phyloP scores from a whole-genome alignment of 2,888 invertebrate species.

The Mycogona germanica region DNA sequence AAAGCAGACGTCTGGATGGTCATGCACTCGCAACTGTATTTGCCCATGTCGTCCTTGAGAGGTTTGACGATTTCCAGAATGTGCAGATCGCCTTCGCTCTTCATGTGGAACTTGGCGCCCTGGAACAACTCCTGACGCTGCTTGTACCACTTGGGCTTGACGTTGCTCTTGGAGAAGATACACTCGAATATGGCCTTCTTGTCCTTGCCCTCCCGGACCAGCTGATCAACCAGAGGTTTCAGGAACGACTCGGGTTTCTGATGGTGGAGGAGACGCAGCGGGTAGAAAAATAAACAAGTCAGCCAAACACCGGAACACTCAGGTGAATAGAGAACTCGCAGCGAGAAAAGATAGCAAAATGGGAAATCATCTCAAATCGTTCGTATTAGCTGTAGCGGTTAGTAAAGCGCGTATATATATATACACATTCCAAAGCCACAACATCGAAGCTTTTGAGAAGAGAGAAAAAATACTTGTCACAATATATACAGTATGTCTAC shows the following conservation, averaged over 20 bases:
- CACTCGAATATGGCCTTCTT: slow-evolving; percentile 88
- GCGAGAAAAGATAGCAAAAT: no score
- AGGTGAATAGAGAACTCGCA: no score
- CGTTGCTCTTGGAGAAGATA: slow-evolving; percentile 91
- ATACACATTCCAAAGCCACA: no score
- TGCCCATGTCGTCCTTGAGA: slow-evolving; percentile 92
- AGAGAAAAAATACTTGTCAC: no score
- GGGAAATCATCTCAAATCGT: no score
- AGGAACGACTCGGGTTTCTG: slow-evolving; percentile 92
- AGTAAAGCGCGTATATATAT: no score
- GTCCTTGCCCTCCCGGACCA: slow-evolving; percentile 90
- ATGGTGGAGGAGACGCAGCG: slow-evolving; percentile 17
- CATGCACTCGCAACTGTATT: slow-evolving; percentile 89
- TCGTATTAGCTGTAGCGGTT: no score
- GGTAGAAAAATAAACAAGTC: slow-evolving; percentile 1
- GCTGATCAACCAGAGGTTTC: slow-evolving; percentile 86
- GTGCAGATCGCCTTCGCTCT: slow-evolving; percentile 81
- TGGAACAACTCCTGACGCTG: slow-evolving; percentile 77
- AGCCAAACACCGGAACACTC: no score
- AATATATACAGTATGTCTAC: no score
- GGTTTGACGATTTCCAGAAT: slow-evolving; percentile 79
- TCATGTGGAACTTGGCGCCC: slow-evolving; percentile 93
- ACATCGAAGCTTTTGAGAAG: no score
- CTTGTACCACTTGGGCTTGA: slow-evolving; percentile 52
- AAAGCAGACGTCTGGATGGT: slow-evolving; percentile 78